Base-by-base conservation (phyloP, 2,113 vertebrate species). In the Semicossyphus pulcher region DNA sequence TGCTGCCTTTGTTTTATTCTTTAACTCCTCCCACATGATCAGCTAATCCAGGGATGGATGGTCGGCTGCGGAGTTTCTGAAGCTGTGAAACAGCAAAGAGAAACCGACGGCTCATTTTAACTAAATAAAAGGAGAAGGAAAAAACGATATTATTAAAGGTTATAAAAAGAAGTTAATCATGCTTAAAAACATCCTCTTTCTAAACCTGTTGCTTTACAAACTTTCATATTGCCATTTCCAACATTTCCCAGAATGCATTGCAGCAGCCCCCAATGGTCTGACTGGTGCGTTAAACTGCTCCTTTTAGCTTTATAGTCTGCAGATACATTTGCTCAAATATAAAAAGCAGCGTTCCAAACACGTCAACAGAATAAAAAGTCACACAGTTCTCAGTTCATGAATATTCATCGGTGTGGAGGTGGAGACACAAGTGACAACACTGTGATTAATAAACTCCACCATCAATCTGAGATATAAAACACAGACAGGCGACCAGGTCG, bases 11-110 rank as follows among this genome's bases (percentile, higher is more conserved):
- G 64, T 41, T 15, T 18, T 37, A 12, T 85, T 83, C 64, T 73
- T 70, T 5, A 16, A 44, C 66, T 63, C 41, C 51, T 66, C 59
- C 65, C 86, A 82, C 85, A 76, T 82, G 78, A 88, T 81, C 70
- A 59, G 37, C 79, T 86, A 85, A 89, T 86, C 81, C 76, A 57
- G 66, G 52, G 83, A 79, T 62, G 66, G 72, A 65, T 68, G 66
- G 61, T 34, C 25, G 23, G 54, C n/a, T n/a, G n/a, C n/a, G n/a
- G n/a, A n/a, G n/a, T n/a, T n/a, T n/a, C n/a, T 12, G 36, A 62
- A 31, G 51, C 57, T 53, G 56, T 10, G n/a, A 42, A 58, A 45
- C 31, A 42, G 31, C n/a, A n/a, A n/a, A n/a, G n/a, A n/a, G n/a
- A n/a, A n/a, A n/a, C n/a, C n/a, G n/a, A n/a, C n/a, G n/a, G n/a